Conservation (phyloP, 2,888 invertebrate genomes). For the Mesochorus sp. region DNA sequence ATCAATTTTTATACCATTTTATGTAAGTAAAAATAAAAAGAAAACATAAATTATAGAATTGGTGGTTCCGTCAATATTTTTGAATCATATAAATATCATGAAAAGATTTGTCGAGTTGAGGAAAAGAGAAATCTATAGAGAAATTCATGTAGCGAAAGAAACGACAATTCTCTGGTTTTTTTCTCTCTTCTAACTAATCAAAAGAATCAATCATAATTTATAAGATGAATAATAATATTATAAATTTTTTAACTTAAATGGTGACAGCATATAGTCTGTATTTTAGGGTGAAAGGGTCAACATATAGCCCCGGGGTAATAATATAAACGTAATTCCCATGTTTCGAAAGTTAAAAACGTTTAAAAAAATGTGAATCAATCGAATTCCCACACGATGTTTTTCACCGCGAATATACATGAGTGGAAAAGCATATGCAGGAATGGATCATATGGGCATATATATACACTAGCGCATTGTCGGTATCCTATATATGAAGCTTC, state of each 20-base stretch:
- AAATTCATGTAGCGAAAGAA: neutral
- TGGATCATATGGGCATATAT: neutral
- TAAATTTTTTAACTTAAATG: neutral
- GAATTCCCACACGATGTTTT: slow-evolving; percentile 46
- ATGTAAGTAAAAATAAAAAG: too few species aligned
- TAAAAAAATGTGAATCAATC: slow-evolving; percentile 38
- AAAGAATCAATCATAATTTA: neutral
- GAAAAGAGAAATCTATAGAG: neutral
- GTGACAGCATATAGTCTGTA: neutral
- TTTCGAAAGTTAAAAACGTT: slow-evolving; percentile 23
- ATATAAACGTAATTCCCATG: slow-evolving; percentile 30
- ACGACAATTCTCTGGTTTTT: neutral
- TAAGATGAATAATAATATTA: neutral
- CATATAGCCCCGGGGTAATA: neutral
- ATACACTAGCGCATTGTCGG: slow-evolving; percentile 4
- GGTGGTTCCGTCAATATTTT: neutral
- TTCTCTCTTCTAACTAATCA: neutral
- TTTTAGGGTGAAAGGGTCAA: slow-evolving; percentile 4
- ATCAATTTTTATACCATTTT: too few species aligned
- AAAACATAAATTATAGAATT: neutral
- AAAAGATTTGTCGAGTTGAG: neutral
- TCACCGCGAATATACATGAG: slow-evolving; percentile 12
- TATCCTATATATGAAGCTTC: slow-evolving; percentile 26
- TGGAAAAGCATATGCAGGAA: slow-evolving; percentile 2
- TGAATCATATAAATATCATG: neutral